Evolutionary conservation across 2,113 vertebrate genomes (phyloP).

Genomic region (Festucalex cinctus): DNA sequence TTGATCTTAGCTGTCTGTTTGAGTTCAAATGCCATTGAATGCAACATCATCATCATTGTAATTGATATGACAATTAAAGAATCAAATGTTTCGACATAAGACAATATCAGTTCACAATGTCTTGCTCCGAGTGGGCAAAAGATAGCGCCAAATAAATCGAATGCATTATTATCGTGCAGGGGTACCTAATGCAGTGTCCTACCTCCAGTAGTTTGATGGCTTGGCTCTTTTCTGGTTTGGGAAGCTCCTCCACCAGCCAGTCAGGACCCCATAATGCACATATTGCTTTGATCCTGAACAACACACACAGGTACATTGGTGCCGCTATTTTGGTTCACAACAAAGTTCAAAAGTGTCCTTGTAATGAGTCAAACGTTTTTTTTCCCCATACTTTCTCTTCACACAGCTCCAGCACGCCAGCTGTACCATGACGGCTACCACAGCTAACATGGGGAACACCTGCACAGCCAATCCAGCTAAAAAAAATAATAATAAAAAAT

Average conservation of each 20-base stretch:
- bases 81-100: too few species aligned
- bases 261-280: constrained; percentile 63
- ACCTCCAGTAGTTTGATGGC: constrained; percentile 73
- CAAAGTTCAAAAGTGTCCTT: neutral
- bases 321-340: constrained; percentile 4
- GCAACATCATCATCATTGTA: too few species aligned
- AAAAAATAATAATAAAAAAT: too few species aligned
- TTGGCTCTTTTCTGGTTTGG: constrained; percentile 68
- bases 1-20: too few species aligned
- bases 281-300: constrained; percentile 63
- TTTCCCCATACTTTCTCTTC: constrained; percentile 59
- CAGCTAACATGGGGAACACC: constrained; percentile 32
- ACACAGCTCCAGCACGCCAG: constrained; percentile 66
- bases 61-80: too few species aligned
- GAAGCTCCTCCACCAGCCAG: constrained; percentile 62
- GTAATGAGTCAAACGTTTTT: neutral
- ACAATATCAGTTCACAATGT: too few species aligned
- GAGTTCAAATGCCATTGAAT: too few species aligned
- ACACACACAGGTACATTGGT: neutral
- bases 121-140: too few species aligned
- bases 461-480: constrained; percentile 47
- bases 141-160: too few species aligned
- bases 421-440: constrained; percentile 47
- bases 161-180: neutral
- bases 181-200: constrained; percentile 6